Base-by-base conservation (phyloP, 2,113 vertebrate genomes). In the Oryzias javanicus region DNA sequence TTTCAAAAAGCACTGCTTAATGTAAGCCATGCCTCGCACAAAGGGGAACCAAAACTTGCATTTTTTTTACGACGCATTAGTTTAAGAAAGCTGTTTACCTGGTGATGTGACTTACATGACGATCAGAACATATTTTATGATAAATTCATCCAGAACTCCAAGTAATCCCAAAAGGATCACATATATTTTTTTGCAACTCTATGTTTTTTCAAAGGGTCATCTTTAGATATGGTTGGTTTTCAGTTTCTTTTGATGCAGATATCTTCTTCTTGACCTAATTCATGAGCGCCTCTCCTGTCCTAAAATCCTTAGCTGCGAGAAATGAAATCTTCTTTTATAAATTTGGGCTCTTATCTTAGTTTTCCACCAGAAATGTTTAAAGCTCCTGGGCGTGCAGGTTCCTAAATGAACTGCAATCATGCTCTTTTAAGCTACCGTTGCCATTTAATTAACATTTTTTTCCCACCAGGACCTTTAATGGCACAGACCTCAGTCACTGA, bases 281-380 rank as follows among this genome's bases (percentile, higher is more conserved):
- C 79, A 63, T 64, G 57, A 80, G 74, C 78, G 61, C 19, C 74
- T 73, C 73, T 75, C 19, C 74, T 73, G 72, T 75, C 67, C 58
- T 27, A 25, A 59, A 81, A 78, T 67, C 61, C 58, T 47, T 25
- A 0, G 55, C 72, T 65, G 25, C 58, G 25, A 55, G 22, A 61
- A 78, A 72, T 76, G 56, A 76, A 82, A 72, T 74, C 76, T 70
- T 50, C 41, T 63, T 74, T 83, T 35, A 68, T 63, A 83, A 78
- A 56, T 74, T 67, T 1, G 0, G 50, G 63, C 64, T 22, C 69
- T 69, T 81, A 81, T 56, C 27, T 64, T 46, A 72, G 42, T 17
- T 16, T 5, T 17, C 42, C 42, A 6, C 44, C 44, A 46, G 15
- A 29, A 19, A 49, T 42, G 49, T 74, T 63, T 47, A 47, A 80